These are phyloP conservation scores for Rhinichthys klamathensis DNA, from an alignment of 2,113 vertebrate genomes.

Conservation along the genomic window DNA sequence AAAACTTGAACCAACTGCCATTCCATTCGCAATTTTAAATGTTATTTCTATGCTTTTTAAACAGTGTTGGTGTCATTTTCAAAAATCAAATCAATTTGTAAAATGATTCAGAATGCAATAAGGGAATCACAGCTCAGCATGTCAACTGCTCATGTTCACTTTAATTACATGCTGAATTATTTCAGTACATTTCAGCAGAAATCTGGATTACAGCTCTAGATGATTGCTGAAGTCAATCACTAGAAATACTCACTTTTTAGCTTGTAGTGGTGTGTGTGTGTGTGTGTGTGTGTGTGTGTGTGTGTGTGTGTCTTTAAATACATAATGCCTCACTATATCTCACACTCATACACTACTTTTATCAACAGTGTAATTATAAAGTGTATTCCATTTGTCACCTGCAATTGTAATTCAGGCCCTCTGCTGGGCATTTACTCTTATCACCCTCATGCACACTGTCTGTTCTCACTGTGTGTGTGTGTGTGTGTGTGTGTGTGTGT, in stretches of 20 bases:
- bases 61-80: neutral
- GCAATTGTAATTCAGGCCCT: constrained; percentile 72
- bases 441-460: constrained; percentile 69
- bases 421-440: constrained; percentile 64
- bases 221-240: neutral
- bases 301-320: neutral
- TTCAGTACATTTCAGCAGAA: neutral
- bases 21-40: neutral
- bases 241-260: neutral
- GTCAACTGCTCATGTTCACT: constrained; percentile 8
- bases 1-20: constrained; percentile 13
- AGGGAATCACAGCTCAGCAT: constrained; percentile 20
- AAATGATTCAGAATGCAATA: neutral
- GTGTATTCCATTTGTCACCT: constrained; percentile 69
- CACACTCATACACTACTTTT: constrained; percentile 23
- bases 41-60: constrained; percentile 9
- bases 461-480: neutral
- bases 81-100: neutral
- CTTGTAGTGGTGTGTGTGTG: neutral
- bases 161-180: constrained; percentile 32
- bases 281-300: too few species aligned
- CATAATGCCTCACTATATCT: neutral
- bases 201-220: constrained; percentile 22
- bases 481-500: constrained; percentile 5
- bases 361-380: constrained; percentile 63